These are phyloP conservation scores for Aplysina aerophoba DNA, from an alignment of 37 sponge, comb jelly and placozoan species.

Conservation along the genomic window DNA sequence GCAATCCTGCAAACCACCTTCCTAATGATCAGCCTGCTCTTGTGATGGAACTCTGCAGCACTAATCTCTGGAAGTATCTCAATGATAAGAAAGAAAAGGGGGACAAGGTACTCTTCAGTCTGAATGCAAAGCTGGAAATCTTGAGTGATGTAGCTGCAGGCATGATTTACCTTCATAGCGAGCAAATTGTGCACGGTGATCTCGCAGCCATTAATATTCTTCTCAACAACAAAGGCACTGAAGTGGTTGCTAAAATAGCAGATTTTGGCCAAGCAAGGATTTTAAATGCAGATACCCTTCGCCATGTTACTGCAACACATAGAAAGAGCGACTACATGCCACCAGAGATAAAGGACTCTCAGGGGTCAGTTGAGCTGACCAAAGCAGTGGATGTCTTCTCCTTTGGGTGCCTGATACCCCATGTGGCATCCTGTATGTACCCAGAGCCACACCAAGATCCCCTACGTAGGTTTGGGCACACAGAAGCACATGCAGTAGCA, in stretches of 20 bases:
- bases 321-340: slow-evolving; percentile 4
- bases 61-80: too few species aligned
- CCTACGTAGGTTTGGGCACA: too few species aligned
- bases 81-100: too few species aligned
- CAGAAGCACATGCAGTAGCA: too few species aligned
- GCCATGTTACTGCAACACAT: too few species aligned
- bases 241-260: not conserved
- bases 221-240: not conserved
- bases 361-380: not conserved
- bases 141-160: not conserved
- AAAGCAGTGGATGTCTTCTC: slow-evolving; percentile 31
- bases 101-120: not conserved
- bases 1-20: not conserved
- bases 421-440: not conserved
- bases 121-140: not conserved
- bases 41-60: slow-evolving; percentile 26
- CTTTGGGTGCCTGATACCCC: not conserved
- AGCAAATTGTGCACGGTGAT: slow-evolving; percentile 8
- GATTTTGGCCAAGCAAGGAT: not conserved
- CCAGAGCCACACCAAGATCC: not conserved
- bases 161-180: not conserved
- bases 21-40: not conserved
- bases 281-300: not conserved
- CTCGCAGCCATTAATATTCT: slow-evolving; percentile 15
- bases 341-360: not conserved